Percentiles rank a stretch among this genome's conserved stretches.
phyloP scores from a whole-genome alignment of 2,113 vertebrate genomes.

The Physeter macrocephalus region DNA sequence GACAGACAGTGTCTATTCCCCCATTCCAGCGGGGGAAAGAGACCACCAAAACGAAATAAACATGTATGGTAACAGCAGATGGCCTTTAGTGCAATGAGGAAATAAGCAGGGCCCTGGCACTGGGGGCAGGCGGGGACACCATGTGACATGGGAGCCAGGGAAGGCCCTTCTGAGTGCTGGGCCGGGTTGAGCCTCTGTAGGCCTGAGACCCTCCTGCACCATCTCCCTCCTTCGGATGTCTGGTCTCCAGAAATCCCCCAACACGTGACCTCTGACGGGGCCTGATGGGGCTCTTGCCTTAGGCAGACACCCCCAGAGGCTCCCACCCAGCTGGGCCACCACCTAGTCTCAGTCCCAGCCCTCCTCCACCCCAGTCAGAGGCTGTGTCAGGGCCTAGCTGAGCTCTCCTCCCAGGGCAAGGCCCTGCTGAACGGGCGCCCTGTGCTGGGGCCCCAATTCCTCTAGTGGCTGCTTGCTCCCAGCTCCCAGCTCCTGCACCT shows the following conservation, averaged over 20 bases:
- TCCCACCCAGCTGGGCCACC: not conserved
- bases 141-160: not conserved
- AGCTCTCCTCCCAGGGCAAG: not conserved
- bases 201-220: not conserved
- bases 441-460: not conserved
- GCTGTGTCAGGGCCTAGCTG: not conserved
- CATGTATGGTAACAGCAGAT: accelerated
- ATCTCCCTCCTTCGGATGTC: not conserved
- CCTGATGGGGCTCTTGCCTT: not conserved
- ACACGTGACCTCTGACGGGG: accelerated
- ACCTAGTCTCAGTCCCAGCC: not conserved
- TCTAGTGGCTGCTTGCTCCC: not conserved
- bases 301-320: not conserved
- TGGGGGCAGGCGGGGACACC: not conserved
- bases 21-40: not conserved
- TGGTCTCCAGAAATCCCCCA: not conserved
- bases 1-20: not conserved
- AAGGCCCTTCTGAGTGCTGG: not conserved
- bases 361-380: not conserved
- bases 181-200: not conserved
- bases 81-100: not conserved
- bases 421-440: not conserved
- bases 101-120: accelerated
- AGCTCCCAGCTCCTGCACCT: no score
- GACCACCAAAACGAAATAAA: not conserved